phyloP scores from a whole-genome alignment of 2,888 invertebrate genomes.

The Allolobophora icterica region DNA sequence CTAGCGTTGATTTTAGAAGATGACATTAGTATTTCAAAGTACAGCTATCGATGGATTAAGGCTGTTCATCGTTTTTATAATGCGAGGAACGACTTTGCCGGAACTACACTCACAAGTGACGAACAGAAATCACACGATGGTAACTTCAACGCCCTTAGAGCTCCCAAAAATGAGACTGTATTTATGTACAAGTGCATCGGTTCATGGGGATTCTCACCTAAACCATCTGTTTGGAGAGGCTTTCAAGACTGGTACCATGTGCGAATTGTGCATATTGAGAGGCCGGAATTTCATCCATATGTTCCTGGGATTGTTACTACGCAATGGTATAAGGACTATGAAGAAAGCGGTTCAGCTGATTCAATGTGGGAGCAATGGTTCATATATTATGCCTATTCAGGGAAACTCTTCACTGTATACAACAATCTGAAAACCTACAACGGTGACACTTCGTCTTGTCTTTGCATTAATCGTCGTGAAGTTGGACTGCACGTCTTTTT shows the following conservation, averaged over 20 bases:
- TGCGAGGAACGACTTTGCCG: conserved; percentile 25
- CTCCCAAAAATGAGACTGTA: conserved; percentile 36
- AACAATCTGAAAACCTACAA: conserved; percentile 34
- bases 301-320: conserved; percentile 30
- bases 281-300: conserved; percentile 38
- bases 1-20: conserved; percentile 43
- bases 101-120: conserved; percentile 43
- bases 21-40: conserved; percentile 42
- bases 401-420: conserved; percentile 25
- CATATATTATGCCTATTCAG: conserved; percentile 37
- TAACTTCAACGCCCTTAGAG: neutral
- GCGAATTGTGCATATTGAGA: conserved; percentile 9
- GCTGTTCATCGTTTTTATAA: conserved; percentile 33
- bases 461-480: conserved; percentile 33
- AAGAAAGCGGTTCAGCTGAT: conserved; percentile 24
- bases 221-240: conserved; percentile 28
- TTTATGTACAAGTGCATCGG: conserved; percentile 41
- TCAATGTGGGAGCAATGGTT: conserved; percentile 47
- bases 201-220: conserved; percentile 42
- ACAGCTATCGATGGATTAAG: conserved; percentile 40
- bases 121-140: conserved; percentile 32
- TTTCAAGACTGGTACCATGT: conserved; percentile 40
- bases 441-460: conserved; percentile 27
- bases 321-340: conserved; percentile 39
- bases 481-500: conserved; percentile 28